A percentile compares a stretch with the other conserved stretches of the same genome.
Conservation (phyloP, 1,140 invertebrate genomes). For the Piezodorus guildinii region DNA sequence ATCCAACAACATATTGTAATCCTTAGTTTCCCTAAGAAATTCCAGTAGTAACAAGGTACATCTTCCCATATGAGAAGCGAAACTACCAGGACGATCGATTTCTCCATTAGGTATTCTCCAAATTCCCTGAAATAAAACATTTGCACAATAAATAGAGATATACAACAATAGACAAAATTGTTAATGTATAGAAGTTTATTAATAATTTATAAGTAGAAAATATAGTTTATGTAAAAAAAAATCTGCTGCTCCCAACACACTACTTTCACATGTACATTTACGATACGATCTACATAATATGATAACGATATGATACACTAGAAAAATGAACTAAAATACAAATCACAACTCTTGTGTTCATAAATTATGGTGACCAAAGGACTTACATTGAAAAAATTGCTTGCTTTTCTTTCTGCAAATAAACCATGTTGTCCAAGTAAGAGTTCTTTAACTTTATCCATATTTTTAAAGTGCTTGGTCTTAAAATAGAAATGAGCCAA, state of each 20-base stretch:
- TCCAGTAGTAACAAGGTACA: constrained; percentile 70
- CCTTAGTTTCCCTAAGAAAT: constrained; percentile 62
- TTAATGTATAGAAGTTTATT: too few species aligned
- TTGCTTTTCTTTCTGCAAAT: constrained; percentile 70
- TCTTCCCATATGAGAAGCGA: constrained; percentile 80
- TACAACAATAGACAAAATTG: too few species aligned
- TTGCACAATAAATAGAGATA: too few species aligned
- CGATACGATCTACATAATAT: too few species aligned
- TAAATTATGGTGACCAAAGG: neutral
- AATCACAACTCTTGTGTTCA: too few species aligned
- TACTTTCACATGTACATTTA: too few species aligned
- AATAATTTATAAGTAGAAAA: too few species aligned
- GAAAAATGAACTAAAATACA: too few species aligned
- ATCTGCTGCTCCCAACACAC: too few species aligned
- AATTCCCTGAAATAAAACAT: constrained; percentile 50
- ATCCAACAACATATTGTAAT: constrained; percentile 68
- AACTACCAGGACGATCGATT: constrained; percentile 82
- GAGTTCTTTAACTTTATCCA: constrained; percentile 54
- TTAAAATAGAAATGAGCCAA: constrained; percentile 73
- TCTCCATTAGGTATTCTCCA: constrained; percentile 84
- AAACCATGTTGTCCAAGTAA: constrained; percentile 62
- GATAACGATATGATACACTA: too few species aligned
- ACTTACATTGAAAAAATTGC: constrained; percentile 81
- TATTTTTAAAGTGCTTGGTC: constrained; percentile 53
- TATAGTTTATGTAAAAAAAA: too few species aligned